A percentile compares a stretch with the other conserved stretches of the same genome.
phyloP scores from a whole-genome alignment of 2,888 invertebrate species.

The Nemoura dubitans region DNA sequence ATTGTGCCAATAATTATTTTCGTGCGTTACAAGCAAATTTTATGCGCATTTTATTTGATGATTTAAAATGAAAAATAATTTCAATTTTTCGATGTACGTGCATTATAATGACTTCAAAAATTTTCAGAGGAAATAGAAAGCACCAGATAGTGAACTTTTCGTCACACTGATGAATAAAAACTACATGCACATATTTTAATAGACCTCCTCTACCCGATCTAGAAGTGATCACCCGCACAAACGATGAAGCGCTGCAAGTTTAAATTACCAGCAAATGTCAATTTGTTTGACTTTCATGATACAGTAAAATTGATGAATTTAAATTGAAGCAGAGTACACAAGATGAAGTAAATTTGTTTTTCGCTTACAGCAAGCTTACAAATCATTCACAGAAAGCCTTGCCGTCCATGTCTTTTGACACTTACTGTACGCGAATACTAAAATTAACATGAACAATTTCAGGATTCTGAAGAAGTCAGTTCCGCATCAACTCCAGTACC shows the following conservation, averaged over 20 bases:
- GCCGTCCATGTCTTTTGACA: background rate
- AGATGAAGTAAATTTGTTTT: background rate
- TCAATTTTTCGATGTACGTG: too few species aligned
- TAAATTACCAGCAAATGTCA: background rate
- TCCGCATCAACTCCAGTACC: background rate
- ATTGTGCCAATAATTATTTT: too few species aligned
- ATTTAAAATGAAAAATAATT: too few species aligned
- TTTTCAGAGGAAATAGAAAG: too few species aligned
- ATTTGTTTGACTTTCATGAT: background rate
- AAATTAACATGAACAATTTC: background rate
- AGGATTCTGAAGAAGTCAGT: background rate
- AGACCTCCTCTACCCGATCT: too few species aligned
- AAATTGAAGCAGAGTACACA: background rate
- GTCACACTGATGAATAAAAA: too few species aligned
- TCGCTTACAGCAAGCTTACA: background rate
- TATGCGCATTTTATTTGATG: too few species aligned
- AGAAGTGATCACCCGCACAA: background rate
- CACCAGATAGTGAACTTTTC: too few species aligned
- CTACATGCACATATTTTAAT: too few species aligned
- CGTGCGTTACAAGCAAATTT: too few species aligned
- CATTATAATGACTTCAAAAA: too few species aligned
- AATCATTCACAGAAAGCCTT: background rate
- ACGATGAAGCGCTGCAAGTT: background rate
- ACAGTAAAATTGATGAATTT: background rate
- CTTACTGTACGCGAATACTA: background rate